A percentile compares a stretch with the other conserved stretches of the same genome.
phyloP scores from a whole-genome alignment of 2,113 vertebrate species.

The Microcebus jonahi region DNA sequence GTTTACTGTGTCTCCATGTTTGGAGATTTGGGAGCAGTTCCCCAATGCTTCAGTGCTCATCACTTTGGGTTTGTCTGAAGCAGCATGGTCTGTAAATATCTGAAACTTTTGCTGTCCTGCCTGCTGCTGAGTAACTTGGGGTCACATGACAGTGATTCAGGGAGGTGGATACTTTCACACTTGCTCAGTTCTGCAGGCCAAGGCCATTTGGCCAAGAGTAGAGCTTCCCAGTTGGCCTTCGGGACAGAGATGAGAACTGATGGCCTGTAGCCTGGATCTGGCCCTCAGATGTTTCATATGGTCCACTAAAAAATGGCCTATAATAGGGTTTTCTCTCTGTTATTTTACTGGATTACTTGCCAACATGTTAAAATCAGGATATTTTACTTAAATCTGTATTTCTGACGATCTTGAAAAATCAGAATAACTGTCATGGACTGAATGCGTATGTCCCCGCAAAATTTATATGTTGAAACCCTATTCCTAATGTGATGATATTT shows the following conservation, averaged over 20 bases:
- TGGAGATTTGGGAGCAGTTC: neutral
- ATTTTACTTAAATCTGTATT: neutral
- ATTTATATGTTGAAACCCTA: neutral
- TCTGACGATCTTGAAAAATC: neutral
- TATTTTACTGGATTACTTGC: neutral
- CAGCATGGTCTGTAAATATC: neutral
- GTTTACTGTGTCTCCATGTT: neutral
- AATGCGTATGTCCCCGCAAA: neutral
- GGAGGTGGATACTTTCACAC: neutral
- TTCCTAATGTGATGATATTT: neutral
- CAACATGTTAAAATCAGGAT: neutral
- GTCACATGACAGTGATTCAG: fast-evolving
- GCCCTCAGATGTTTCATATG: neutral
- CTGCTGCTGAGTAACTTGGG: neutral
- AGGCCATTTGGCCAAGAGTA: neutral
- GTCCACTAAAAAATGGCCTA: neutral
- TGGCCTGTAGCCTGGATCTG: neutral
- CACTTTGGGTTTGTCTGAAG: neutral
- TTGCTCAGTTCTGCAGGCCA: neutral
- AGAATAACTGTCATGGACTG: neutral
- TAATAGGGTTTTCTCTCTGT: neutral
- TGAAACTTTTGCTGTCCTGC: fast-evolving
- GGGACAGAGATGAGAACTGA: neutral
- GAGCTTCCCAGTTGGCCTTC: neutral
- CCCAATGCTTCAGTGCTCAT: fast-evolving